Conservation (phyloP, 1,140 invertebrate genomes). For the Leptestheria dahalacensis region DNA sequence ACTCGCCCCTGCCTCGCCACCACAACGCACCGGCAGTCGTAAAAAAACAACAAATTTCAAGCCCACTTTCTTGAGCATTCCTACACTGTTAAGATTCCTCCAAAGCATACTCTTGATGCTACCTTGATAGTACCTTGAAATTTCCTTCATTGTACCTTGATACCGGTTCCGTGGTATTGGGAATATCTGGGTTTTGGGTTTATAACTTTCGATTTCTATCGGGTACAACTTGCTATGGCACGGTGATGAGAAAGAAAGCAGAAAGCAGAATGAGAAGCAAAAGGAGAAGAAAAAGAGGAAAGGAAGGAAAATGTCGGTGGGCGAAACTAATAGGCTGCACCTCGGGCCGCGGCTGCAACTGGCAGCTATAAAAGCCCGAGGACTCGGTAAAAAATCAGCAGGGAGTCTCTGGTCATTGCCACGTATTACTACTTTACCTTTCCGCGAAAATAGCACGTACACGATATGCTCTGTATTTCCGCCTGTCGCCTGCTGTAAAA, state of each 20-base stretch:
- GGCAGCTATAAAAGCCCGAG: not conserved
- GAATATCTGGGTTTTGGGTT: no score
- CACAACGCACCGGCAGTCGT: not conserved
- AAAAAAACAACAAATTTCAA: not conserved
- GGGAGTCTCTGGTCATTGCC: not conserved
- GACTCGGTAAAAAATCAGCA: not conserved
- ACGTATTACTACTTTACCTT: not conserved
- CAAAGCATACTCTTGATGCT: no score
- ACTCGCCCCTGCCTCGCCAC: not conserved
- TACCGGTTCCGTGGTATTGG: not conserved
- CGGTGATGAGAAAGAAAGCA: not conserved
- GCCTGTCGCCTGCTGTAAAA: no score
- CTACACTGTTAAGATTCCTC: no score
- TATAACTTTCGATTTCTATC: no score
- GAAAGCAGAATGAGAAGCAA: not conserved
- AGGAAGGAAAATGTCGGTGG: not conserved
- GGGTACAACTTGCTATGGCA: no score
- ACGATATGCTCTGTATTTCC: not conserved
- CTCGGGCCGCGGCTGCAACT: not conserved
- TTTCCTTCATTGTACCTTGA: not conserved
- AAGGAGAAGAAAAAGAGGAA: not conserved
- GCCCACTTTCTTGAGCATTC: not conserved
- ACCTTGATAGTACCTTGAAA: no score
- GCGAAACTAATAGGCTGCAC: not conserved
- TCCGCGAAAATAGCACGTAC: not conserved